Evolutionary conservation across 53 echinoderm and acorn worm species (phyloP).

Genomic region (Paracentrotus lividus): DNA sequence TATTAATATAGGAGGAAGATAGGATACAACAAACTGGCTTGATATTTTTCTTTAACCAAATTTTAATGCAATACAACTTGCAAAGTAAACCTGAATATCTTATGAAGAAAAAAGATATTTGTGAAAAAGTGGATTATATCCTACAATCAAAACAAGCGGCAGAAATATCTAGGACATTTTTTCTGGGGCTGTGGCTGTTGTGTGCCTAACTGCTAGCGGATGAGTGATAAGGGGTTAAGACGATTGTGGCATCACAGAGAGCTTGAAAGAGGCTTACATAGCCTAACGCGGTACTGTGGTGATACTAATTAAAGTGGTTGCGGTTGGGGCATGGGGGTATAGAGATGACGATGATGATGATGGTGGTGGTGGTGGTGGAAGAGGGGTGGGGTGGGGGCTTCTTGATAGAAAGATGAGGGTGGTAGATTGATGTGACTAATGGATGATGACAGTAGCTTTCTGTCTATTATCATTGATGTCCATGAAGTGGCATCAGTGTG

Average conservation of each 20-base stretch:
- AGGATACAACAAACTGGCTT: background rate
- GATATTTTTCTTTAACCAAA: background rate
- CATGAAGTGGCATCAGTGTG: background rate
- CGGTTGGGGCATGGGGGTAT: background rate
- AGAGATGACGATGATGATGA: slow-evolving; percentile 16
- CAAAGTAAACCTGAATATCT: too few relatives aligned
- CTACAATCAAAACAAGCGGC: too few relatives aligned
- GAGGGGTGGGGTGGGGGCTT: background rate
- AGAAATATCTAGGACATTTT: background rate
- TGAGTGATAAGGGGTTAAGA: slow-evolving; percentile 46
- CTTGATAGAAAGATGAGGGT: slow-evolving; percentile 13
- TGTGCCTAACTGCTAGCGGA: background rate
- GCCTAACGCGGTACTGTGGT: slow-evolving; percentile 28
- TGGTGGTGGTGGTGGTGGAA: slow-evolving; percentile 24
- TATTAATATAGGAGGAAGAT: background rate
- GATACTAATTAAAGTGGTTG: slow-evolving; percentile 64
- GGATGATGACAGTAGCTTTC: slow-evolving; percentile 17
- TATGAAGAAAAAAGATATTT: background rate
- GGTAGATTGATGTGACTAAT: slow-evolving; percentile 55
- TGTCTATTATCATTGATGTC: background rate
- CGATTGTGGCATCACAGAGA: slow-evolving; percentile 31
- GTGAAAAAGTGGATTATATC: background rate
- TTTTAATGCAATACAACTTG: background rate
- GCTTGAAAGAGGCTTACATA: slow-evolving; percentile 16
- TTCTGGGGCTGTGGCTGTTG: background rate